Conservation (phyloP, 2,888 invertebrate species). For the Dorcus parallelipipedus region DNA sequence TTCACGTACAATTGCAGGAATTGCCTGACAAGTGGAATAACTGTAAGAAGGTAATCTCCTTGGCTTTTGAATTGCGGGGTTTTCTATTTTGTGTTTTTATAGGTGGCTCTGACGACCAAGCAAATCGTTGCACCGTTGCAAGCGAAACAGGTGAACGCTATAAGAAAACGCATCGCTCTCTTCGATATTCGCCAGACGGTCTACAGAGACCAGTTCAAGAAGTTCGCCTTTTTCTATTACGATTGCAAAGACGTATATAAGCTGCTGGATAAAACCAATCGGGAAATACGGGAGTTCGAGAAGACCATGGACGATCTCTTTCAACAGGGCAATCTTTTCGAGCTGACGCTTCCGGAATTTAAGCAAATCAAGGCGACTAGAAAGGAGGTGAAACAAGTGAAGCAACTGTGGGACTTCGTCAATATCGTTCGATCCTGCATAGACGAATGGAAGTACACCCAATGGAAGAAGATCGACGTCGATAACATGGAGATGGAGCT, state of each 20-base stretch:
- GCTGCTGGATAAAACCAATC: conserved; percentile 65
- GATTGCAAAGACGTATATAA: conserved; percentile 66
- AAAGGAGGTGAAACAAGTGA: conserved; percentile 71
- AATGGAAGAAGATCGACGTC: conserved; percentile 92
- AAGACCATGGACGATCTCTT: conserved; percentile 62
- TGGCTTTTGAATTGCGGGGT: background rate
- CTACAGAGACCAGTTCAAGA: conserved; percentile 73
- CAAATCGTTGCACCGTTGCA: conserved; percentile 85
- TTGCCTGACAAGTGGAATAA: conserved; percentile 86
- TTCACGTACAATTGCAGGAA: conserved; percentile 70
- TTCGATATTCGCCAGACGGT: conserved; percentile 76
- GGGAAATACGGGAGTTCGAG: conserved; percentile 66
- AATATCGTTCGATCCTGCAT: conserved; percentile 76
- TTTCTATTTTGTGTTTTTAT: conserved; percentile 2
- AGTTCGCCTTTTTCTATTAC: conserved; percentile 56
- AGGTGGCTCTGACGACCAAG: conserved; percentile 73
- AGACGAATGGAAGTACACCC: conserved; percentile 89
- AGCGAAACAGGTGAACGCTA: conserved; percentile 82
- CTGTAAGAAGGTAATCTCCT: conserved; percentile 63
- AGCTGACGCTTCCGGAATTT: conserved; percentile 80
- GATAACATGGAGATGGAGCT: conserved; percentile 94
- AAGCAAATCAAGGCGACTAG: conserved; percentile 71
- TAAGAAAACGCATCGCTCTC: conserved; percentile 76
- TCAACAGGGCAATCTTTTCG: conserved; percentile 79
- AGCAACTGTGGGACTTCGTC: conserved; percentile 89